Evolutionary conservation across 2,888 invertebrate genomes (phyloP).

Genomic region (Scrobipalpa atriplicella): DNA sequence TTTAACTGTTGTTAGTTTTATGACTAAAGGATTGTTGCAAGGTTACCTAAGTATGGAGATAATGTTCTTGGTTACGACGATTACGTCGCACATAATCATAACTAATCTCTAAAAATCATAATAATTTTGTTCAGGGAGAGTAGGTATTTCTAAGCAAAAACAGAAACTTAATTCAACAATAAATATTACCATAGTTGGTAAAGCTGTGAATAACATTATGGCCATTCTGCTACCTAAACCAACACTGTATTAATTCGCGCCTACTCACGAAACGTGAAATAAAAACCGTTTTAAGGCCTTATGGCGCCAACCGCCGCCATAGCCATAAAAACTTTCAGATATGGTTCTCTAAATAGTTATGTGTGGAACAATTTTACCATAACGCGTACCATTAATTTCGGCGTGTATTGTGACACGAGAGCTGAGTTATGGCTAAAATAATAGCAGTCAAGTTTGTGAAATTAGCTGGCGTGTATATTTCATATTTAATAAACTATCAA

Average conservation of each 20-base stretch:
- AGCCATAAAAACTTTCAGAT: constrained; percentile 40
- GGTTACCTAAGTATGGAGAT: no score
- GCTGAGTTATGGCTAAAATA: background rate
- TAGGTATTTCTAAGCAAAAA: background rate
- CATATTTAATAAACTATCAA: background rate
- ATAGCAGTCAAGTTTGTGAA: constrained; percentile 1
- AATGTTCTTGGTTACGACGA: no score
- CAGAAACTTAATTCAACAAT: background rate
- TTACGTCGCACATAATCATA: no score
- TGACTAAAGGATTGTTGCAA: no score
- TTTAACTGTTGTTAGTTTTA: no score
- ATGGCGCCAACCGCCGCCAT: constrained; percentile 24
- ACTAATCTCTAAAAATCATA: no score
- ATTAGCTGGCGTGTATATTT: constrained; percentile 10
- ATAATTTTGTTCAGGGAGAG: background rate
- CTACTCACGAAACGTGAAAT: constrained; percentile 31
- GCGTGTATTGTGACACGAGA: constrained; percentile 22
- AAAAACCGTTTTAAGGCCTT: constrained; percentile 30
- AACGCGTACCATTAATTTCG: constrained; percentile 25
- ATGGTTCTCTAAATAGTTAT: constrained; percentile 34
- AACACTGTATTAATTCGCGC: constrained; percentile 11
- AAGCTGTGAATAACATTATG: background rate
- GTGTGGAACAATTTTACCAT: constrained; percentile 35
- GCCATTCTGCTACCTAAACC: constrained; percentile 6
- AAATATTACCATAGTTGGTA: background rate